A percentile compares a stretch with the other conserved stretches of the same genome.
phyloP scores from a whole-genome alignment of 2,797 vertebrate species.

The Calcarius lapponicus region DNA sequence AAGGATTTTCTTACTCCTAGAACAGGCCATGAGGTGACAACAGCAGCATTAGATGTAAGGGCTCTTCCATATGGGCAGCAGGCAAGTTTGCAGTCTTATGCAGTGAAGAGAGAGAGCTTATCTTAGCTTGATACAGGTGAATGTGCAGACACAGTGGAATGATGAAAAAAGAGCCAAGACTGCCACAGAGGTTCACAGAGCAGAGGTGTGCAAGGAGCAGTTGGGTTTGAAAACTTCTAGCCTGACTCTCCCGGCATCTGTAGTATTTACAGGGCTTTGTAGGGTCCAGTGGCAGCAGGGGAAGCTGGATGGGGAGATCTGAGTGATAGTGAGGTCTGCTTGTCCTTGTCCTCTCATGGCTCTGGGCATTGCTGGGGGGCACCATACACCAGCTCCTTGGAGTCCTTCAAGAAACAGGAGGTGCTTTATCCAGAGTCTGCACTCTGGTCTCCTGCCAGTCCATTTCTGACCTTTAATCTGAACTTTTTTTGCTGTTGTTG shows the following conservation, averaged over 20 bases:
- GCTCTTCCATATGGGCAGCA: neutral
- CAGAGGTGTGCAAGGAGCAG: neutral
- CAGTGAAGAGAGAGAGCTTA: neutral
- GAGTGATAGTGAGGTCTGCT: neutral
- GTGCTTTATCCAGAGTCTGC: neutral
- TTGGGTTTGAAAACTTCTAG: neutral
- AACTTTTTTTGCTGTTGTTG: neutral
- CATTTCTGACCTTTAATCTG: neutral
- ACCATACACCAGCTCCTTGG: neutral
- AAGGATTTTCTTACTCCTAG: neutral
- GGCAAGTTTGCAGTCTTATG: neutral
- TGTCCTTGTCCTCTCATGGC: neutral
- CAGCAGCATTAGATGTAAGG: neutral
- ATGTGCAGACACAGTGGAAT: neutral
- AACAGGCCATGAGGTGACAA: neutral
- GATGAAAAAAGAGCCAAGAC: neutral
- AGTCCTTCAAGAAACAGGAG: neutral
- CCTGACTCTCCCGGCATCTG: neutral
- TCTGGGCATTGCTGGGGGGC: accelerated
- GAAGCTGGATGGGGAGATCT: neutral
- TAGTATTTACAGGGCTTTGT: neutral
- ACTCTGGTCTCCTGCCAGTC: neutral
- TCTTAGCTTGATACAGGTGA: neutral
- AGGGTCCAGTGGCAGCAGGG: neutral
- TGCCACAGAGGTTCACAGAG: neutral